Evolutionary conservation across 92 coral and sea anemone genomes (phyloP).

Genomic region (Siderastrea siderea): DNA sequence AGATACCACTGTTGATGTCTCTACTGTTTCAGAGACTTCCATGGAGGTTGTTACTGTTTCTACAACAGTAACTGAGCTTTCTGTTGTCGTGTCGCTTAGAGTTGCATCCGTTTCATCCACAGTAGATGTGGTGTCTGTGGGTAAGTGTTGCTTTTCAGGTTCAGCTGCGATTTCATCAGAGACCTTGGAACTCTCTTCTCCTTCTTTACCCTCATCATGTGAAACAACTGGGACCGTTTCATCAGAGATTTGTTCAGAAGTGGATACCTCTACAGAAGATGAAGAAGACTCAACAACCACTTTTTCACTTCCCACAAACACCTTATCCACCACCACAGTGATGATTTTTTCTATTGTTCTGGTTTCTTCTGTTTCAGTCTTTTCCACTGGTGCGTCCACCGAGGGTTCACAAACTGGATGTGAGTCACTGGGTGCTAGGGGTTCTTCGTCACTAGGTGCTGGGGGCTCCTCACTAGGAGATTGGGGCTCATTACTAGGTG

Average conservation of each 20-base stretch:
- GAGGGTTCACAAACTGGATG: constrained; percentile 9
- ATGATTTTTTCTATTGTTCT: neutral
- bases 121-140: constrained; percentile 21
- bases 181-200: neutral
- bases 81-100: constrained; percentile 12
- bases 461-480: neutral
- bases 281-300: constrained; percentile 20
- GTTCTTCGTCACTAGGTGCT: neutral
- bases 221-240: constrained; percentile 8
- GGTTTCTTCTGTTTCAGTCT: neutral
- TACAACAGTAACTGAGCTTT: constrained; percentile 12
- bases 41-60: constrained; percentile 9
- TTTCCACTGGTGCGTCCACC: constrained; percentile 15
- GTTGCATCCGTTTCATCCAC: constrained; percentile 22
- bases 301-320: constrained; percentile 17
- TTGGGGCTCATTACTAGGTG: neutral
- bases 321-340: neutral
- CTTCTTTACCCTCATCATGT: neutral
- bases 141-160: constrained; percentile 20
- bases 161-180: neutral
- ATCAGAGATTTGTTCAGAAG: neutral
- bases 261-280: constrained; percentile 3
- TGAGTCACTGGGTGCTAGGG: neutral
- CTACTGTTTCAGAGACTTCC: constrained; percentile 15
- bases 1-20: constrained; percentile 27